A percentile compares a stretch with the other conserved stretches of the same genome.
Evolutionary conservation across 1,140 invertebrate genomes (phyloP).

Genomic region (Araneus ventricosus): DNA sequence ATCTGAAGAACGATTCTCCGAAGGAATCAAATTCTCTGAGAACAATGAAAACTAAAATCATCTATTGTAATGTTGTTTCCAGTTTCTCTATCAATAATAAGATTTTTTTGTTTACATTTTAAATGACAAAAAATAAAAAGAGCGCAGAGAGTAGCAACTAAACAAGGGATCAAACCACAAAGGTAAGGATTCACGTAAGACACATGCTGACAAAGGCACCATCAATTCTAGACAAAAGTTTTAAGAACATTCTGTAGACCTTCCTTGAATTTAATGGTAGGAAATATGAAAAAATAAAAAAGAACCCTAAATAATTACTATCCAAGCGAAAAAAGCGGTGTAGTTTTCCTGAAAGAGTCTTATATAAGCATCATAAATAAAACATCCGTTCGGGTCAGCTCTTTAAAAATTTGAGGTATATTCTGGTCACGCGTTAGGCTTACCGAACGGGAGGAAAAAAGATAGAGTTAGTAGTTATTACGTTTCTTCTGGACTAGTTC

Average conservation of each 20-base stretch:
- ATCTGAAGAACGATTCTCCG: too few species aligned
- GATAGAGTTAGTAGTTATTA: conserved; percentile 29
- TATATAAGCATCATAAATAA: not conserved
- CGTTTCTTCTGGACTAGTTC: not conserved
- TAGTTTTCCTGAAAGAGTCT: not conserved
- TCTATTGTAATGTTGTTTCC: too few species aligned
- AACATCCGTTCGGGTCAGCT: not conserved
- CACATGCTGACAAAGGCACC: not conserved
- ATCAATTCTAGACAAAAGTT: not conserved
- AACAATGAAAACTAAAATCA: too few species aligned
- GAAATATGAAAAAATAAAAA: too few species aligned
- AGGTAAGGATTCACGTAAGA: not conserved
- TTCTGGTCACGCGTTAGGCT: not conserved
- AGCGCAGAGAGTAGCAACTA: too few species aligned
- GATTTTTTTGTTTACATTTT: too few species aligned
- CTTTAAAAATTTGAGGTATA: conserved; percentile 20
- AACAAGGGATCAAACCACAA: too few species aligned
- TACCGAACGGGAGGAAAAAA: not conserved
- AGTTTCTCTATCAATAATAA: too few species aligned
- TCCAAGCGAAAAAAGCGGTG: too few species aligned
- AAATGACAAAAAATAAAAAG: too few species aligned
- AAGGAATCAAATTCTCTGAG: too few species aligned
- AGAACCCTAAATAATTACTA: not conserved
- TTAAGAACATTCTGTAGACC: not conserved
- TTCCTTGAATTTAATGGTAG: not conserved